Percentiles rank a stretch among this genome's conserved stretches.
phyloP scores from a whole-genome alignment of 1,140 invertebrate species.

The Aphelinus certus region DNA sequence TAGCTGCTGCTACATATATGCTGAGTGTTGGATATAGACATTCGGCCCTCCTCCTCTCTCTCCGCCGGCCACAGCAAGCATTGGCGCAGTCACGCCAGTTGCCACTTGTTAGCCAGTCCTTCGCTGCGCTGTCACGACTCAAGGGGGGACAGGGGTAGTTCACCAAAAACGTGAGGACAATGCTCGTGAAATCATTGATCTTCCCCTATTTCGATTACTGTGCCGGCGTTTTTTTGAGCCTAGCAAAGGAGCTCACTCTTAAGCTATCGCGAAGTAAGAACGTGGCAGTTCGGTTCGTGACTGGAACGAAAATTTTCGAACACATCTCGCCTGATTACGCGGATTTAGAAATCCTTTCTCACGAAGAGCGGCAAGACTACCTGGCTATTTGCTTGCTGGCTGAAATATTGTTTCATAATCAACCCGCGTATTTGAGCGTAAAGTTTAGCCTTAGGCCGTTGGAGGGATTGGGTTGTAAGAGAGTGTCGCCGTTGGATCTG shows the following conservation, averaged over 20 bases:
- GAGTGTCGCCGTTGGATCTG: no score
- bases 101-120: not conserved
- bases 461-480: no score
- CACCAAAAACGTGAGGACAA: not conserved
- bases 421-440: not conserved
- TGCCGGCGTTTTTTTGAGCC: not conserved
- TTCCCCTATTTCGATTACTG: not conserved
- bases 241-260: not conserved
- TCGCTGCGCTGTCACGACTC: not conserved
- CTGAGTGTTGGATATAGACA: no score
- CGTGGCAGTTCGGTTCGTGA: not conserved
- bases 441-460: not conserved
- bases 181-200: not conserved
- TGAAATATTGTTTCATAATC: not conserved
- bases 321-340: not conserved
- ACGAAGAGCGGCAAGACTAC: not conserved
- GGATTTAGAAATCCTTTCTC: not conserved
- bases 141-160: not conserved
- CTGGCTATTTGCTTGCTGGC: not conserved
- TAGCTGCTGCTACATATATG: no score
- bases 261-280: not conserved
- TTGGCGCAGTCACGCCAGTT: no score
- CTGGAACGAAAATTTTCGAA: not conserved
- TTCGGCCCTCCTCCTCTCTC: no score
- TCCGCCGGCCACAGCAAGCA: no score